Percentiles rank a stretch among this genome's conserved stretches.
Evolutionary conservation across 2,888 invertebrate species (phyloP).

Genomic region (Ernsta delagoae): DNA sequence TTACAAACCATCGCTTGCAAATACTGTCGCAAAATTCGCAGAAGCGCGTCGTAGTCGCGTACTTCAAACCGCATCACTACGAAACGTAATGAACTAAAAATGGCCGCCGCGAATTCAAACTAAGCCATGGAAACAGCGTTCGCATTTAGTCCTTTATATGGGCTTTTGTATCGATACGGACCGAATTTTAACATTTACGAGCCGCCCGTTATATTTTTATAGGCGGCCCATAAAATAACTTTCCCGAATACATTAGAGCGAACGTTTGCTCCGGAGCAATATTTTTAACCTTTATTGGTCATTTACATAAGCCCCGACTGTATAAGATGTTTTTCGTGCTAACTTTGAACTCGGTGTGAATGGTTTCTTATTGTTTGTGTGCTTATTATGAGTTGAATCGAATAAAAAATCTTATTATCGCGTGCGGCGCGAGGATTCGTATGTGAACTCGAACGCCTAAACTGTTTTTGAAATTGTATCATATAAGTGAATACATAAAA

Average conservation of each 20-base stretch:
- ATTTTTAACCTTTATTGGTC: slow-evolving; percentile 76
- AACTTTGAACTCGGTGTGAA: slow-evolving; percentile 49
- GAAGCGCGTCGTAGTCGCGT: neutral
- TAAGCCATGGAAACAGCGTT: slow-evolving; percentile 50
- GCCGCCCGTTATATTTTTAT: slow-evolving; percentile 76
- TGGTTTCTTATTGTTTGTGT: slow-evolving; percentile 39
- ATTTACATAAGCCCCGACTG: slow-evolving; percentile 67
- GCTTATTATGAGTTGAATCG: slow-evolving; percentile 30
- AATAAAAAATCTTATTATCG: slow-evolving; percentile 27
- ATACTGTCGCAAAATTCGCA: too few relatives aligned
- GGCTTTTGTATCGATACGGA: slow-evolving; percentile 67
- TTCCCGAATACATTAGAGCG: slow-evolving; percentile 73
- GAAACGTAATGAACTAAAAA: slow-evolving; percentile 63
- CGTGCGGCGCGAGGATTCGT: neutral
- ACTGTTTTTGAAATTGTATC: neutral
- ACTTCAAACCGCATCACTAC: slow-evolving; percentile 41
- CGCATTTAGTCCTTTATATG: slow-evolving; percentile 55
- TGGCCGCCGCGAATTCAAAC: slow-evolving; percentile 66
- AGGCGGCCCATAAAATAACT: slow-evolving; percentile 78
- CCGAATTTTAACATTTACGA: slow-evolving; percentile 74
- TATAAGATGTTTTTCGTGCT: slow-evolving; percentile 62
- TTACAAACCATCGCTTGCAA: too few relatives aligned
- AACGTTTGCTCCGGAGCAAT: slow-evolving; percentile 66
- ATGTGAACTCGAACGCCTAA: neutral
- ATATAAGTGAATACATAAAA: neutral